These are phyloP conservation scores for Ciconia nigra DNA, from an alignment of 2,797 vertebrate species.

Conservation along the genomic window DNA sequence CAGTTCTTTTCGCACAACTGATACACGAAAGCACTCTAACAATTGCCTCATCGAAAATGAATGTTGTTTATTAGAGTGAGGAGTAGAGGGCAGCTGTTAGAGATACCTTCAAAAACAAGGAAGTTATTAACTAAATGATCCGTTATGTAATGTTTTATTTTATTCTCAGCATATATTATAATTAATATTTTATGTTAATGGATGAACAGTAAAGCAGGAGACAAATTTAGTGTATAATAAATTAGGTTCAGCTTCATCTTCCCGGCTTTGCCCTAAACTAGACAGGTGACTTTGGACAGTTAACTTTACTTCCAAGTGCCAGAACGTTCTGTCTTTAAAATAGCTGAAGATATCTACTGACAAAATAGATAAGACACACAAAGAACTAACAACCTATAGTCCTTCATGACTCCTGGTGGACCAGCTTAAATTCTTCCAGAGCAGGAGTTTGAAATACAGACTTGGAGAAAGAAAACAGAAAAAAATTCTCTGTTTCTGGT, in stretches of 20 bases:
- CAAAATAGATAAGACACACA: background rate
- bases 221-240: background rate
- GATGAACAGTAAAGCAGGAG: background rate
- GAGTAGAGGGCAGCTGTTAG: background rate
- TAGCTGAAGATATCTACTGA: background rate
- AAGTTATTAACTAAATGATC: background rate
- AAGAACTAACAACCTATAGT: background rate
- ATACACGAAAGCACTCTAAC: background rate
- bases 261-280: background rate
- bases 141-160: background rate
- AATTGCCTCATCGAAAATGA: background rate
- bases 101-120: background rate
- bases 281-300: background rate
- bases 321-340: background rate
- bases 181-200: background rate
- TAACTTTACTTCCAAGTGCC: background rate
- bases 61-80: background rate
- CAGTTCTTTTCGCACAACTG: background rate
- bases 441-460: background rate
- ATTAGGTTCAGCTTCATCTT: background rate
- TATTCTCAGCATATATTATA: background rate
- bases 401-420: background rate
- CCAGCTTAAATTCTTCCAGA: background rate
- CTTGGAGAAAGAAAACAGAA: background rate
- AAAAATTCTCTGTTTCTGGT: background rate